Conservation (phyloP, 2,797 vertebrate genomes). For the Cichlasoma orientale region DNA sequence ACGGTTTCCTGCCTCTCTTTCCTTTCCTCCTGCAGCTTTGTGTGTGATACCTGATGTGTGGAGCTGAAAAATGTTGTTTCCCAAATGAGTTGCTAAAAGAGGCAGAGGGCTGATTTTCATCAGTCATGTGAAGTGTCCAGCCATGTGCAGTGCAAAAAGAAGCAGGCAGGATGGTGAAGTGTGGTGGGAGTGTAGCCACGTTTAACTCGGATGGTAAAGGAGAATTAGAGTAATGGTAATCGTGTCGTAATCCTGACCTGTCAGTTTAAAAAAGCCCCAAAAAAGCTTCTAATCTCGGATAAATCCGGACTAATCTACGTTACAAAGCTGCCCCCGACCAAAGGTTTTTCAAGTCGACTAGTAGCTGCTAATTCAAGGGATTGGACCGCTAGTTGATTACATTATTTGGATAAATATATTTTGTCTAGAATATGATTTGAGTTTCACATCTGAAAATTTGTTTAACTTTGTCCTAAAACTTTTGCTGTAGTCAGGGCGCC, state of each 20-base stretch:
- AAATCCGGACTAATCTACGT: slow-evolving; percentile 1
- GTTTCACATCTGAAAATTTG: background rate
- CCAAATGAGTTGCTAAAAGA: slow-evolving; percentile 17
- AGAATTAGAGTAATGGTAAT: background rate
- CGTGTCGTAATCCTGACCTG: background rate
- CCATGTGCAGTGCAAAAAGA: background rate
- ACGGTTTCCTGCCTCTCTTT: slow-evolving; percentile 45
- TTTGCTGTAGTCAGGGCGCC: accelerated
- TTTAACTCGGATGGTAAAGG: background rate
- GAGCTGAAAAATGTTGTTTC: background rate
- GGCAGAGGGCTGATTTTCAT: background rate
- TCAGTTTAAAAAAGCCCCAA: background rate
- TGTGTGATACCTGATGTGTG: background rate
- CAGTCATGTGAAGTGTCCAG: background rate
- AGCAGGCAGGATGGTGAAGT: background rate
- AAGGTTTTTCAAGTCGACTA: background rate
- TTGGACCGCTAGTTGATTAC: background rate
- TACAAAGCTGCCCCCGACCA: too few species aligned
- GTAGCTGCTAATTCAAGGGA: background rate
- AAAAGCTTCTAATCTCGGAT: background rate
- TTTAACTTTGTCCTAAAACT: too few species aligned
- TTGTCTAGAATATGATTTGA: background rate
- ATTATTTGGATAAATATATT: background rate
- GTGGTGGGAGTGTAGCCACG: background rate
- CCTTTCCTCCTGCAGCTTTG: background rate